Base-by-base conservation (phyloP, 1,140 invertebrate species). In the Sweltsa coloradensis region DNA sequence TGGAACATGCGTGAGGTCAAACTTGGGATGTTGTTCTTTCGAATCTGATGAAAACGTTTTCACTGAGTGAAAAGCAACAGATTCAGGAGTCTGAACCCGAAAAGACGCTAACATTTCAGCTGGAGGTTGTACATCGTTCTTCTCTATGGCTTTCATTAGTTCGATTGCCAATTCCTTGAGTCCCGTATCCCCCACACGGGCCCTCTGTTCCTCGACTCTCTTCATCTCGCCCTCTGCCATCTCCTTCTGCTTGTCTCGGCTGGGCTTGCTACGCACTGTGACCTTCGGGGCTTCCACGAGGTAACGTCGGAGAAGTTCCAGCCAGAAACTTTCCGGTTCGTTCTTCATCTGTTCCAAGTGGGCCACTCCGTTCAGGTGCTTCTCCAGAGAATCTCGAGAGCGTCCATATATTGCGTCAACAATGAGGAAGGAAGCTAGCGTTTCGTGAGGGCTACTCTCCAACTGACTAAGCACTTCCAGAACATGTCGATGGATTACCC, bases 331-430 rank as follows among this genome's bases (percentile, higher is more conserved):
- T 13, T 68, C 60, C 3, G 72, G 63, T 60, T 89, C 79, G 18
- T 64, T 58, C 41, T 76, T 57, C 44, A 92, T 65, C 50, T 73
- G 73, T 36, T 77, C 67, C 14, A 85, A 66, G 34, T 74, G 67
- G 36, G 69, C 60, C n/a, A 86, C 73, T 26, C 79, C 76, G 62
- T 91, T 87, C 39, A 90, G 63, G 49, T 86, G 68, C 16, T 73
- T 63, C 23, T 83, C 66, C 25, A 89, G 84, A 64, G 89, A 83
- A 52, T 79, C 63, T 50, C 81, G 72, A 16, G 66, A 75, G 34
- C 79, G 71, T 9, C 87, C 85, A 65, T 89, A 92, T 14, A 94
- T 66, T 52, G 85, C 76, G 61, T 92, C 85, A 0, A 79, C 81
- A 57, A 92, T 85, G 24, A 86, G 72, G 52, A 79, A 74, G 57